Evolutionary conservation across 2,888 invertebrate genomes (phyloP).

Genomic region (Cheilosia impressa): DNA sequence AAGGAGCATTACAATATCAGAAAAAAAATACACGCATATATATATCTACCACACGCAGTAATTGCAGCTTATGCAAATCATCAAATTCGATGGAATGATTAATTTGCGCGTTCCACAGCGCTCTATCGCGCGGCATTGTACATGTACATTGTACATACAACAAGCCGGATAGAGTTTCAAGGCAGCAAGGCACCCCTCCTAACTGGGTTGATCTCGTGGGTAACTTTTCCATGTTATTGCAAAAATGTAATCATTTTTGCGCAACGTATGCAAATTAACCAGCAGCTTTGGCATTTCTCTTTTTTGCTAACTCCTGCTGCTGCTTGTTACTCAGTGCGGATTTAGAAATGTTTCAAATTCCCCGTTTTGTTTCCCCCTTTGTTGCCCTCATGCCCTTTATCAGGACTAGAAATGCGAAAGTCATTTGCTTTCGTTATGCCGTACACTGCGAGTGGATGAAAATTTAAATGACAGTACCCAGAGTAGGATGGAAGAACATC

Average conservation of each 20-base stretch:
- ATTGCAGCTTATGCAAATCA: slow-evolving; percentile 70
- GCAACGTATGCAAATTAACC: slow-evolving; percentile 70
- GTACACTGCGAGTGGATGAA: slow-evolving; percentile 49
- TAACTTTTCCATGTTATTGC: slow-evolving; percentile 51
- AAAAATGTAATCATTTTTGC: slow-evolving; percentile 61
- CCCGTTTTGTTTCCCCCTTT: neutral
- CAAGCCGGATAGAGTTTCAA: slow-evolving; percentile 58
- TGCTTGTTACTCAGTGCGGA: slow-evolving; percentile 58
- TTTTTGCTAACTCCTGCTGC: slow-evolving; percentile 32
- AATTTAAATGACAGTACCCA: slow-evolving; percentile 69
- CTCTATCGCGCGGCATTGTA: neutral
- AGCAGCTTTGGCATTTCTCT: slow-evolving; percentile 49
- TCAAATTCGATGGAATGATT: slow-evolving; percentile 46
- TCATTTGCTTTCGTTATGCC: slow-evolving; percentile 61
- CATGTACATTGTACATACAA: neutral
- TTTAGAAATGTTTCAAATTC: slow-evolving; percentile 38
- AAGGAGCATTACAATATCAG: neutral
- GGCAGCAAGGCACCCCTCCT: slow-evolving; percentile 57
- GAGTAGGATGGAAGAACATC: neutral
- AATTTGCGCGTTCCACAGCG: slow-evolving; percentile 54
- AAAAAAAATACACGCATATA: slow-evolving; percentile 4
- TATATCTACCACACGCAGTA: slow-evolving; percentile 8
- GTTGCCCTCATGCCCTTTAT: slow-evolving; percentile 28
- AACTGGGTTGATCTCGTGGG: slow-evolving; percentile 45
- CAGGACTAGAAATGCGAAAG: slow-evolving; percentile 50